Base-by-base conservation (phyloP, 2,888 invertebrate genomes). In the Harmothoe impar region DNA sequence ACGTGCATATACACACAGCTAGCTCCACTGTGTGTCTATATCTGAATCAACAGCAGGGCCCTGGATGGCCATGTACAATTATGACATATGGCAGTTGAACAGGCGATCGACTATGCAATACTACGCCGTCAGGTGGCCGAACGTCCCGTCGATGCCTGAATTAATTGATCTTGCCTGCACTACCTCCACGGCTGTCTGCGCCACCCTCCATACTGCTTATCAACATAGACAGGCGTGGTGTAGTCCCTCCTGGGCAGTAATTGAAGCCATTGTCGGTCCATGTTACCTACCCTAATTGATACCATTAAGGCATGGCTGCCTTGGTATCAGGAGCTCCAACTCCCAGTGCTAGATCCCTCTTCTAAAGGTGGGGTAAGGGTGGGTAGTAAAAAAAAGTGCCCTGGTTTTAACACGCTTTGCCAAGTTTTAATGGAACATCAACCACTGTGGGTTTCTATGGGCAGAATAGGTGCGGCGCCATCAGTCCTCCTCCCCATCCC, bases 81-180 rank as follows among this genome's bases (percentile, higher is more conserved):
- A 72, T 72, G 72, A 72, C 72, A 72, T 72, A 72, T 72, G 72
- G 72, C 72, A 29, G 15, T 25, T 25, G 25, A 72, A 29, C 31
- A 72, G 72, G 72, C 31, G 29, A 72, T 72, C 25, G 72, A 72
- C 72, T 72, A 15, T 15, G 15, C 25, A 29, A 72, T 72, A 72
- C 25, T 72, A 29, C 17, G 17, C 72, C 15, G 72, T 72, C 72
- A 72, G 72, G 72, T 29, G 62, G 62, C 62, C 62, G 62, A 62
- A 62, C 62, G 62, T n/a, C 3, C 62, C n/a, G n/a, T 62, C 62
- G 20, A 62, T 62, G 3, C 62, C 62, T 43, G 43, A 43, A 43
- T 43, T 43, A 43, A 43, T 43, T 43, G 43, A 43, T 43, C 43
- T 43, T 43, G 43, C 43, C 43, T 43, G 10, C 43, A 43, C 43